These are phyloP conservation scores for Urosaurus nigricauda DNA, from an alignment of 2,797 vertebrate species.

Conservation along the genomic window DNA sequence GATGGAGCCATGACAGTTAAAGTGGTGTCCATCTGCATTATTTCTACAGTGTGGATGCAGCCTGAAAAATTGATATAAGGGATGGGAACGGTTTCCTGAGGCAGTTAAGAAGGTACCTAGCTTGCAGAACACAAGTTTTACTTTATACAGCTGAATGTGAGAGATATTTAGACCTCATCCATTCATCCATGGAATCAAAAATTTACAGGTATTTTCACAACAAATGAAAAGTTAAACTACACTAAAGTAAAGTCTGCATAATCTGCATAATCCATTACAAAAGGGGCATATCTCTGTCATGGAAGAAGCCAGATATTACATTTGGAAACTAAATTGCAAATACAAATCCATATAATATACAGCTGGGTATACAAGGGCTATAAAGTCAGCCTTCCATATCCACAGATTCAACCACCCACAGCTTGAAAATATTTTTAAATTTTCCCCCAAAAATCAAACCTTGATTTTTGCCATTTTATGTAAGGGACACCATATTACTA, in stretches of 20 bases:
- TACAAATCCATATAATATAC: background rate
- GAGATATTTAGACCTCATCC: background rate
- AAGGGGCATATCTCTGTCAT: background rate
- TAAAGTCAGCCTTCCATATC: too few species aligned
- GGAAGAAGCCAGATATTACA: background rate
- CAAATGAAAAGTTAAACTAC: background rate
- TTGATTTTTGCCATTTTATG: too few species aligned
- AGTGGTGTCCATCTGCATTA: too few species aligned
- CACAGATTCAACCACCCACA: too few species aligned
- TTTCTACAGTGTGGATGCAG: too few species aligned
- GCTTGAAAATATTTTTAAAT: too few species aligned
- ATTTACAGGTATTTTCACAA: background rate
- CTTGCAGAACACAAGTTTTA: background rate
- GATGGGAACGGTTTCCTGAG: background rate
- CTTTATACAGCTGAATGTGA: background rate
- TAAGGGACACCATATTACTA: too few species aligned
- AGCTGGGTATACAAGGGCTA: background rate
- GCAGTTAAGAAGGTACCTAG: background rate
- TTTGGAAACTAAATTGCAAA: background rate
- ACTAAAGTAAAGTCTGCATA: background rate
- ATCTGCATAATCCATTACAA: background rate
- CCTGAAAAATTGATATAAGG: background rate
- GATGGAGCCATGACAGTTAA: too few species aligned
- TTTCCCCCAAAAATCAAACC: too few species aligned
- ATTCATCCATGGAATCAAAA: background rate